Evolutionary conservation across 2,113 vertebrate genomes (phyloP).

Genomic region (Amphiprion percula): DNA sequence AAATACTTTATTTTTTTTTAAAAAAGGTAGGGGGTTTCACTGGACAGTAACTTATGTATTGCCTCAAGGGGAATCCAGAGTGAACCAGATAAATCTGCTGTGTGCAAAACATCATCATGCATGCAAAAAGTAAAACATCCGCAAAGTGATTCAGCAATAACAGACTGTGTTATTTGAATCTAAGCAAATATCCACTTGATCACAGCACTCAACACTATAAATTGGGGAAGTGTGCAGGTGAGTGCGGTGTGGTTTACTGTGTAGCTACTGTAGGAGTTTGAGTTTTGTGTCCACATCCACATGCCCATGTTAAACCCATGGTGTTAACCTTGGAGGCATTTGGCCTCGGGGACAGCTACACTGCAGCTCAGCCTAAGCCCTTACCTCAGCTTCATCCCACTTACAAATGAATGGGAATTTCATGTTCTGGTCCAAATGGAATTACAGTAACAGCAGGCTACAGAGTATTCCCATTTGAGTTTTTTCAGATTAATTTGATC

Average conservation of each 20-base stretch:
- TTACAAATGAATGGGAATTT: conserved; percentile 66
- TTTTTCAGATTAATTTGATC: conserved; percentile 57
- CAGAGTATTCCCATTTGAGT: conserved; percentile 40
- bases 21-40: background rate
- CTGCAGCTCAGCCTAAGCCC: conserved; percentile 52
- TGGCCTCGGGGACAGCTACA: conserved; percentile 41
- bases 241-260: conserved; percentile 19
- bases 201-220: conserved; percentile 6
- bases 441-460: conserved; percentile 56
- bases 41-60: background rate
- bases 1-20: background rate
- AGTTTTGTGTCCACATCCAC: conserved; percentile 38
- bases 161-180: conserved; percentile 39
- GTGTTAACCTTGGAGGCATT: conserved; percentile 54
- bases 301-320: conserved; percentile 32
- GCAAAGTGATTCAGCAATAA: background rate
- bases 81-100: background rate
- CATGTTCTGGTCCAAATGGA: conserved; percentile 54
- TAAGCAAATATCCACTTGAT: conserved; percentile 39
- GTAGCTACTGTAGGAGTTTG: conserved; percentile 27
- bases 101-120: background rate
- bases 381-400: conserved; percentile 51
- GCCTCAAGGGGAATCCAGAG: background rate
- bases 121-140: conserved; percentile 6
- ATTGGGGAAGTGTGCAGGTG: conserved; percentile 26